These are phyloP conservation scores for Parnassius orleans DNA, from an alignment of 2,888 invertebrate species.

Conservation along the genomic window DNA sequence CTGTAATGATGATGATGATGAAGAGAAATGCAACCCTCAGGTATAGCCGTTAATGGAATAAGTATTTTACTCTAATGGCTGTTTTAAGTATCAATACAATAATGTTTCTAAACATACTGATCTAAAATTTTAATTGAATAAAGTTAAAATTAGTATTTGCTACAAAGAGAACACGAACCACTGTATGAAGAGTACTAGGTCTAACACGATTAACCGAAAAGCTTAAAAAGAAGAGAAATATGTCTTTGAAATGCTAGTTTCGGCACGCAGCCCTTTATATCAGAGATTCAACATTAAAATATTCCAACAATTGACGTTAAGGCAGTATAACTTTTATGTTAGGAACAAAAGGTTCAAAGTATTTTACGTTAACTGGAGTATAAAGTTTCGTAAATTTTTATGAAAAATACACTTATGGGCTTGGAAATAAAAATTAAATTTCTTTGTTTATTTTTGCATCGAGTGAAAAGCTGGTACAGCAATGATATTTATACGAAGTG, in stretches of 20 bases:
- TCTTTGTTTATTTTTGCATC: constrained; percentile 45
- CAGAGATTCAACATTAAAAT: constrained; percentile 54
- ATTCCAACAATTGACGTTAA: constrained; percentile 38
- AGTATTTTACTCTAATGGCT: too few species aligned
- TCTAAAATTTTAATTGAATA: too few species aligned
- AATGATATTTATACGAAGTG: constrained; percentile 63
- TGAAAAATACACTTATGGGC: constrained; percentile 47
- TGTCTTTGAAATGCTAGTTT: constrained; percentile 73
- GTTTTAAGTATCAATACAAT: too few species aligned
- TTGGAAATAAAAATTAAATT: constrained; percentile 52
- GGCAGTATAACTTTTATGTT: constrained; percentile 38
- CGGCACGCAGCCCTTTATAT: constrained; percentile 73
- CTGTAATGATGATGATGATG: too few species aligned
- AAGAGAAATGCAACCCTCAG: too few species aligned
- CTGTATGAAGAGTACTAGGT: constrained; percentile 43
- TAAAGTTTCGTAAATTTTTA: constrained; percentile 34
- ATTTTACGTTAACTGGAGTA: constrained; percentile 19
- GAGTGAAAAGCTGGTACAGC: constrained; percentile 52
- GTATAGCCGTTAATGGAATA: too few species aligned
- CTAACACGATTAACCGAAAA: constrained; percentile 58
- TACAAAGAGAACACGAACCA: constrained; percentile 39
- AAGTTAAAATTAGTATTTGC: too few species aligned
- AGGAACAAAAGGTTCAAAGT: constrained; percentile 39
- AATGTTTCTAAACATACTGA: too few species aligned
- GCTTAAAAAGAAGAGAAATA: constrained; percentile 71